phyloP scores from a whole-genome alignment of 2,888 invertebrate species.

The Cynaeus angustus region DNA sequence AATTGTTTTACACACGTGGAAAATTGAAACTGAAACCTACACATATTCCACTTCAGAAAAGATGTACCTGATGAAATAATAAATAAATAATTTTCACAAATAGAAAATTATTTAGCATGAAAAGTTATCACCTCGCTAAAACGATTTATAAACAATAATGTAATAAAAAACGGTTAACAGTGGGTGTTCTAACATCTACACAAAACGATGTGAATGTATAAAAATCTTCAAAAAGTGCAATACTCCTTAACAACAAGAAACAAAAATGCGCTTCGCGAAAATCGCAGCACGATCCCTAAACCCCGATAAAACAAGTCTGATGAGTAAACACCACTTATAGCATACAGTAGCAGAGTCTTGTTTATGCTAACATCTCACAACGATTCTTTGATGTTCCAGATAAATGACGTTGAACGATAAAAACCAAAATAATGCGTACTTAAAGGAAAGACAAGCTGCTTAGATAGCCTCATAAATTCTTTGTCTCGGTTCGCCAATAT shows the following conservation, averaged over 20 bases:
- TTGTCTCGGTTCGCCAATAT: slow-evolving; percentile 7
- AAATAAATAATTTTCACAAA: too few species aligned
- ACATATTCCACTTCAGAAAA: too few species aligned
- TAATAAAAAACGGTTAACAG: too few species aligned
- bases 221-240: too few species aligned
- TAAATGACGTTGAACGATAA: slow-evolving; percentile 27
- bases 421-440: slow-evolving; percentile 12
- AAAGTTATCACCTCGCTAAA: too few species aligned
- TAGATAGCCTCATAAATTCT: slow-evolving; percentile 14
- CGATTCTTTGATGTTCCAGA: slow-evolving; percentile 22
- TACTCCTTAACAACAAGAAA: not conserved
- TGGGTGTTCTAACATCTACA: too few species aligned
- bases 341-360: slow-evolving; percentile 21
- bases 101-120: too few species aligned
- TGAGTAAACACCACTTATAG: slow-evolving; percentile 21
- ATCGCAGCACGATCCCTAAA: not conserved
- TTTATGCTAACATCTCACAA: slow-evolving; percentile 18
- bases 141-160: too few species aligned
- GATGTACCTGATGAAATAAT: too few species aligned
- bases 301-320: slow-evolving; percentile 12
- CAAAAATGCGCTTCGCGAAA: not conserved
- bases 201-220: too few species aligned
- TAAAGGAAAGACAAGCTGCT: slow-evolving; percentile 16
- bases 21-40: too few species aligned
- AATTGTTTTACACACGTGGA: too few species aligned